phyloP scores from a whole-genome alignment of 2,888 invertebrate species.

The Abscondita cerata region DNA sequence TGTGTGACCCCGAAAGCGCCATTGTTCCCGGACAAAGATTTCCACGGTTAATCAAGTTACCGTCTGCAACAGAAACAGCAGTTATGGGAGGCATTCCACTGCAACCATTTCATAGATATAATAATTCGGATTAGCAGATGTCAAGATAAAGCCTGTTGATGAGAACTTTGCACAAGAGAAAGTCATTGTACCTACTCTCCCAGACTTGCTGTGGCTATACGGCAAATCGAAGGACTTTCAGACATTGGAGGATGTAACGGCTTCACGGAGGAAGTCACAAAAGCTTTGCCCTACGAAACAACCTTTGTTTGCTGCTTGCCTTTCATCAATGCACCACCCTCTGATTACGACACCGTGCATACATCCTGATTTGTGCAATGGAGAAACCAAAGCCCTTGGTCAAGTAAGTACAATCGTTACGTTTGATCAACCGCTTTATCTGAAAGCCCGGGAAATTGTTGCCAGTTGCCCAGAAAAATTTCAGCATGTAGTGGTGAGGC shows the following conservation, averaged over 20 bases:
- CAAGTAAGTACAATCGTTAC: conserved; percentile 5
- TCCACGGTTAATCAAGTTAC: not conserved
- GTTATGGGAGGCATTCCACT: not conserved
- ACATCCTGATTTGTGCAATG: not conserved
- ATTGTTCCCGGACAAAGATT: not conserved
- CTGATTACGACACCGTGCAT: conserved; percentile 26
- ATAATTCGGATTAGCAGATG: not conserved
- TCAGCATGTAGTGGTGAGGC: too few species aligned
- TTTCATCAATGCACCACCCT: conserved; percentile 32
- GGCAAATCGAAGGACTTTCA: too few species aligned
- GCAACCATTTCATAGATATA: not conserved
- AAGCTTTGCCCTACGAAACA: not conserved
- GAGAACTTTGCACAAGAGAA: not conserved
- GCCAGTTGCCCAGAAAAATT: not conserved
- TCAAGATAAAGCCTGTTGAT: not conserved
- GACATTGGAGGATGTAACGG: conserved; percentile 32
- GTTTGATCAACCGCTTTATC: not conserved
- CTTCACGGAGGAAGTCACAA: conserved; percentile 34
- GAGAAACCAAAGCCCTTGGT: not conserved
- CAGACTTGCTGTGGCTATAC: not conserved
- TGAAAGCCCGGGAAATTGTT: not conserved
- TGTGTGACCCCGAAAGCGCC: not conserved
- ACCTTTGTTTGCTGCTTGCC: conserved; percentile 22
- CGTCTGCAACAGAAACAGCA: too few species aligned
- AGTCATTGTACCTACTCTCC: not conserved